Evolutionary conservation across 2,113 vertebrate genomes (phyloP).

Genomic region (Alethe diademata): DNA sequence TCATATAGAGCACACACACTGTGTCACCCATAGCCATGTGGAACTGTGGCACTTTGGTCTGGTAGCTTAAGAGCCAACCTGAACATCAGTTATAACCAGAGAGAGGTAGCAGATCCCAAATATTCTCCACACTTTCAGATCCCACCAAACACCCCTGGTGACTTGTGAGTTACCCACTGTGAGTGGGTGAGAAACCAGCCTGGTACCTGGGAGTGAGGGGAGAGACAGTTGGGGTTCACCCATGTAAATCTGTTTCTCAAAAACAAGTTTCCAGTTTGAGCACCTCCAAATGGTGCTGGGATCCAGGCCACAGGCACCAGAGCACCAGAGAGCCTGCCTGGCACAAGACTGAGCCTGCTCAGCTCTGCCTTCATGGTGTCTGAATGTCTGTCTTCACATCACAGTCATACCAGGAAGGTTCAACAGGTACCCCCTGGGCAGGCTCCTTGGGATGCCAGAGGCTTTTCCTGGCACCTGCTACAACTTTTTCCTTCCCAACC

Average conservation of each 20-base stretch:
- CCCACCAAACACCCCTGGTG: background rate
- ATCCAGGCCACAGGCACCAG: background rate
- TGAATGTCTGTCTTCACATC: background rate
- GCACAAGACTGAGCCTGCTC: background rate
- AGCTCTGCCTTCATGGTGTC: background rate
- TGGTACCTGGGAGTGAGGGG: background rate
- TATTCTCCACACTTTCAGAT: background rate
- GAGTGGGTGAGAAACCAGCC: background rate
- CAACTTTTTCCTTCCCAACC: background rate
- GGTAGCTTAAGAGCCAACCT: background rate
- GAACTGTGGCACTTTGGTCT: background rate
- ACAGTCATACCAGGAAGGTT: background rate
- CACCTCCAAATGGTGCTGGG: background rate
- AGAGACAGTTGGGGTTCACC: background rate
- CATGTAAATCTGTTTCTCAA: background rate
- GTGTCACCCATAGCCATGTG: background rate
- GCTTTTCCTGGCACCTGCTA: background rate
- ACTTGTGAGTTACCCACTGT: background rate
- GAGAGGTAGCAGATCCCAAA: background rate
- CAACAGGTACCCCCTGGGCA: accelerated
- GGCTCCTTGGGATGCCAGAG: background rate
- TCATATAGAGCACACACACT: background rate
- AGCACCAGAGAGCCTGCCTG: background rate
- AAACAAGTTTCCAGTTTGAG: background rate
- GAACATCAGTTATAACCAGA: background rate